Evolutionary conservation across 2,113 vertebrate species (phyloP), one percentile per base, ranked within the genome.

Genomic region (Menidia beryllina): DNA sequence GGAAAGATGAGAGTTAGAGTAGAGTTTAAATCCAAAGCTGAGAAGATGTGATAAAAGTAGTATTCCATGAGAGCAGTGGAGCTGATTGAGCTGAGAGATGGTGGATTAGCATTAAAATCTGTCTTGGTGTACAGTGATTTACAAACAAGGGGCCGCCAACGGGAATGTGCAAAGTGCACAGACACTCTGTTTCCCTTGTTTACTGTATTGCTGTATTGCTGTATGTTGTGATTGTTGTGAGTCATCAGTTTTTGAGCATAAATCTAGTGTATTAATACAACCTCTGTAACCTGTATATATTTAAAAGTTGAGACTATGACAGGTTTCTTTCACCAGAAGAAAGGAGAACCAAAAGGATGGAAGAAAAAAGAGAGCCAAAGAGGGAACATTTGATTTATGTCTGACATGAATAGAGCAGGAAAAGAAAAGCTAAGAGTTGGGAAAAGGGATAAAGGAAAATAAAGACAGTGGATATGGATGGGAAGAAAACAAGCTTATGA

Each of bases 61-160:
- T 55, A 79, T 64, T 76, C 49, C 52, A 63, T 56, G 52, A 73
- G 72, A 82, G 78, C 61, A 64, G 84, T 63, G 23, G 74, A 81
- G 69, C 59, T 71, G 65, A 83, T 77, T 56, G 64, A 75, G 71
- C 7, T 19, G 27, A 73, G 79, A 68, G 59, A 43, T 69, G 64
- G 54, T 72, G 79, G 81, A 79, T 88, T 88, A 83, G 60, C 47
- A 77, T 80, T 87, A 77, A 86, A 80, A 69, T 75, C 82, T 77
- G 69, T 78, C 81, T 84, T 38, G 1, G 55, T 69, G 70, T 83
- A 64, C 75, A 49, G 62, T 79, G 62, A 66, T 55, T 65, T 85
- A 68, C 49, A 23, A 57, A 83, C 19, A 41, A 79, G 51, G 82
- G 14, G 1, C 7, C 13, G 23, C 52, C 52, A 53, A 62, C 61